Conservation (phyloP, 1,140 invertebrate genomes). For the Reticulitermes speratus region DNA sequence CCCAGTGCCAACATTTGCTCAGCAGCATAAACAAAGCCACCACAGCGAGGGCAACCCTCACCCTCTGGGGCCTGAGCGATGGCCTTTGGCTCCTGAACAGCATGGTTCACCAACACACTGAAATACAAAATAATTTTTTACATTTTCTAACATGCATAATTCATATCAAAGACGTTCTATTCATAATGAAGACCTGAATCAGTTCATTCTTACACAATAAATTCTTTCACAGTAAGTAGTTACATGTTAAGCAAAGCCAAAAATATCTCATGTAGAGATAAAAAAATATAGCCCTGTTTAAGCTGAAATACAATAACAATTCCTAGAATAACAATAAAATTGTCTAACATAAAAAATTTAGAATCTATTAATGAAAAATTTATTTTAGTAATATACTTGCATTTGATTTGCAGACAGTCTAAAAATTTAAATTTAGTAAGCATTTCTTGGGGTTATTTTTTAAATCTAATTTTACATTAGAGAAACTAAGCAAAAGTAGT, state of each 20-base stretch:
- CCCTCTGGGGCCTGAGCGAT: conserved; percentile 83
- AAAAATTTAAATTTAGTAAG: neutral
- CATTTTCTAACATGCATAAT: neutral
- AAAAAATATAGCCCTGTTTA: neutral
- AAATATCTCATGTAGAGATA: neutral
- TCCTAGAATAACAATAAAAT: neutral
- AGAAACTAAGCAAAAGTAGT: neutral
- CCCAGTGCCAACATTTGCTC: conserved; percentile 92
- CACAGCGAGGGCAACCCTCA: conserved; percentile 86
- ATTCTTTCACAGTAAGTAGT: neutral
- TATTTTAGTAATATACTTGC: too few species aligned
- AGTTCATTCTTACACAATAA: neutral
- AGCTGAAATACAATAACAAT: neutral
- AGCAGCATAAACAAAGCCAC: conserved; percentile 88
- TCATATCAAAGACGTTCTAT: neutral
- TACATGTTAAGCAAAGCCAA: conserved; percentile 15
- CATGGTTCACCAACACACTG: conserved; percentile 35
- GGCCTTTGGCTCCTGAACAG: conserved; percentile 65
- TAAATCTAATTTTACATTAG: neutral
- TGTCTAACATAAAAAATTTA: neutral
- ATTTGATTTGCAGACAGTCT: neutral
- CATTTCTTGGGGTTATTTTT: neutral
- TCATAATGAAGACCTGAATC: neutral
- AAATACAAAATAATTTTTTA: neutral
- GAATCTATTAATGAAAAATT: neutral